Percentiles rank a stretch among this genome's conserved stretches.
These are phyloP conservation scores for Melanotaenia trifasciata DNA, from an alignment of 2,797 vertebrate species.

Conservation along the genomic window DNA sequence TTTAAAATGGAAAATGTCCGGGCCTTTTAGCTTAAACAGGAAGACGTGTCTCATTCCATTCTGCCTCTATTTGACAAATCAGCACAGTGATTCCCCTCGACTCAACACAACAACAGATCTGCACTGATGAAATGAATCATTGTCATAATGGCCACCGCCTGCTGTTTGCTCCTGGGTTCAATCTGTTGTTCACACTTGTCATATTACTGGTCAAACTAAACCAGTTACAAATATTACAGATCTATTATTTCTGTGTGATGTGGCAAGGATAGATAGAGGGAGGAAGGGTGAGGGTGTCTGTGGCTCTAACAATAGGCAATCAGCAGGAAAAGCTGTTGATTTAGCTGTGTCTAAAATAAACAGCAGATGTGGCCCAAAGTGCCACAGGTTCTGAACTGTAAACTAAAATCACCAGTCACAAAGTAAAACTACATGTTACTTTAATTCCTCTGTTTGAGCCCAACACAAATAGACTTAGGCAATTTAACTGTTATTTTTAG, in stretches of 20 bases:
- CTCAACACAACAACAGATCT: slow-evolving; percentile 56
- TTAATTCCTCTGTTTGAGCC: not conserved
- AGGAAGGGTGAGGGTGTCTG: not conserved
- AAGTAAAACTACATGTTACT: not conserved
- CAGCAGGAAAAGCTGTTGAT: slow-evolving; percentile 2
- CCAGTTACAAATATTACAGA: slow-evolving; percentile 55
- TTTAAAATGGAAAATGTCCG: slow-evolving; percentile 14
- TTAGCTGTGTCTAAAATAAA: slow-evolving; percentile 15
- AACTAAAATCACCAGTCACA: too few relatives aligned
- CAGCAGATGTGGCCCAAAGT: not conserved
- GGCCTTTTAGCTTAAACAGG: slow-evolving; percentile 23
- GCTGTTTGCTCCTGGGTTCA: slow-evolving; percentile 51
- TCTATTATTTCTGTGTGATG: slow-evolving; percentile 46
- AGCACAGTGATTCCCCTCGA: slow-evolving; percentile 42
- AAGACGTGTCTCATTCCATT: slow-evolving; percentile 34
- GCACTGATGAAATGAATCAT: slow-evolving; percentile 56
- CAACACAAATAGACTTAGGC: not conserved
- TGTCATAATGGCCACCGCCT: slow-evolving; percentile 50
- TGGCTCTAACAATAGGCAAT: slow-evolving; percentile 6
- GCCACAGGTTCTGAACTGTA: not conserved
- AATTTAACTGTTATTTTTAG: not conserved
- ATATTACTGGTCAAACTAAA: slow-evolving; percentile 58
- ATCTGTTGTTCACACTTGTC: slow-evolving; percentile 47
- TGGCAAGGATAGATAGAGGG: not conserved
- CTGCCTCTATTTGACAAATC: slow-evolving; percentile 42